A percentile compares a stretch with the other conserved stretches of the same genome.
phyloP scores from a whole-genome alignment of 2,797 vertebrate species.

The Cynopterus sphinx region DNA sequence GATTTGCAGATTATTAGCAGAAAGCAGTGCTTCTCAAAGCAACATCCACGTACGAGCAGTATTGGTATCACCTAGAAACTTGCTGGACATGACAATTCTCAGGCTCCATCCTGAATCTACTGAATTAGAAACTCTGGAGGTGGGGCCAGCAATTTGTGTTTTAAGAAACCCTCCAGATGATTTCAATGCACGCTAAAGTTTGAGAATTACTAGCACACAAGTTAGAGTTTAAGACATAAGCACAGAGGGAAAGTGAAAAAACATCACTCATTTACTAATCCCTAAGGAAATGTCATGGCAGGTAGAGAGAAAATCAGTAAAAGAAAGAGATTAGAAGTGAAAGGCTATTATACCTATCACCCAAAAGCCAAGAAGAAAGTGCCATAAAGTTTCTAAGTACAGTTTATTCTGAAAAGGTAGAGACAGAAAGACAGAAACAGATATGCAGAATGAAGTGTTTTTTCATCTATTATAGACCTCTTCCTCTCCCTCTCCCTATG shows the following conservation, averaged over 20 bases:
- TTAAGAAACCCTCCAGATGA: background rate
- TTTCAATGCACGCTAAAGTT: background rate
- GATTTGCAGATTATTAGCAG: background rate
- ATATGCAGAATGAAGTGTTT: background rate
- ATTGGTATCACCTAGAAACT: background rate
- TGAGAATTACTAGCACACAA: background rate
- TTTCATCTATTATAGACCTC: background rate
- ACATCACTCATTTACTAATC: background rate
- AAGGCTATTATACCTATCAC: background rate
- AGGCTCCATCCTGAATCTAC: background rate
- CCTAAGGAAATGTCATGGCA: background rate
- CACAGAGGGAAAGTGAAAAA: background rate
- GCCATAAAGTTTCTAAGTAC: conserved; percentile 21
- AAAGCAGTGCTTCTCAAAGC: background rate
- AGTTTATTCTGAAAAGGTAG: background rate
- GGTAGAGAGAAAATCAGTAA: conserved; percentile 16
- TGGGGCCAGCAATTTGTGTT: background rate
- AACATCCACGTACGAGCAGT: background rate
- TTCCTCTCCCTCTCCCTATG: background rate
- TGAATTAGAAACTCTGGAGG: background rate
- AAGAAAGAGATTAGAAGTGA: background rate
- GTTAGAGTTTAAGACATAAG: background rate
- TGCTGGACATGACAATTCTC: background rate
- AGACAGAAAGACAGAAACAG: background rate
- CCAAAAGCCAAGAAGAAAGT: background rate